Conservation (phyloP, 30 jellyfish, hydroid and myxozoan species). For the Mastigias papua region DNA sequence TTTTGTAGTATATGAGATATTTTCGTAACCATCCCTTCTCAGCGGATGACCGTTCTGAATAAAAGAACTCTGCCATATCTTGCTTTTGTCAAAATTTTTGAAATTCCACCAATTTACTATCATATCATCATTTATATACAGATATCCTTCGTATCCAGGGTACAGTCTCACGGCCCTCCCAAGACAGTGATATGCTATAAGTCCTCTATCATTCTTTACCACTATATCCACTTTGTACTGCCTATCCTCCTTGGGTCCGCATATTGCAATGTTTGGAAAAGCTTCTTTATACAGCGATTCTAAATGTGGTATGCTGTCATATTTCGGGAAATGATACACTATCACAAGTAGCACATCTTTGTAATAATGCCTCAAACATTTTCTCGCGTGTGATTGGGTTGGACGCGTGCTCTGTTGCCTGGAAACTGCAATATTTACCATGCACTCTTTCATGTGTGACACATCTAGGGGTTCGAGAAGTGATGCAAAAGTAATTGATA, state of each 20-base stretch:
- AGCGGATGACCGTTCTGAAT: conserved; percentile 73
- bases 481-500: background rate
- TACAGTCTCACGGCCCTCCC: conserved; percentile 72
- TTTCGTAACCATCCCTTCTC: conserved; percentile 4
- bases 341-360: conserved; percentile 78
- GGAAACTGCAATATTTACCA: background rate
- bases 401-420: background rate
- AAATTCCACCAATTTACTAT: conserved; percentile 94
- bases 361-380: conserved; percentile 60
- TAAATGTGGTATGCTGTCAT: conserved; percentile 77
- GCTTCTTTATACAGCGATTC: conserved; percentile 70
- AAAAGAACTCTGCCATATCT: conserved; percentile 87
- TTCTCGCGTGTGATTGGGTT: background rate
- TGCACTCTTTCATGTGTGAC: conserved; percentile 52
- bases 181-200: conserved; percentile 77
- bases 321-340: conserved; percentile 61
- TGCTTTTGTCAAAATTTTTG: conserved; percentile 50
- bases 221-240: conserved; percentile 49
- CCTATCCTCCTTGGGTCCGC: conserved; percentile 80
- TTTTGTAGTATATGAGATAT: conserved; percentile 22
- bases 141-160: conserved; percentile 80
- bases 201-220: conserved; percentile 57
- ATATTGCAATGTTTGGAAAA: conserved; percentile 77
- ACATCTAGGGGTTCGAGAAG: conserved; percentile 23
- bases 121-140: conserved; percentile 88